These are phyloP conservation scores for Sphaerophoria rueppellii DNA, from an alignment of 2,888 invertebrate genomes.

Conservation along the genomic window DNA sequence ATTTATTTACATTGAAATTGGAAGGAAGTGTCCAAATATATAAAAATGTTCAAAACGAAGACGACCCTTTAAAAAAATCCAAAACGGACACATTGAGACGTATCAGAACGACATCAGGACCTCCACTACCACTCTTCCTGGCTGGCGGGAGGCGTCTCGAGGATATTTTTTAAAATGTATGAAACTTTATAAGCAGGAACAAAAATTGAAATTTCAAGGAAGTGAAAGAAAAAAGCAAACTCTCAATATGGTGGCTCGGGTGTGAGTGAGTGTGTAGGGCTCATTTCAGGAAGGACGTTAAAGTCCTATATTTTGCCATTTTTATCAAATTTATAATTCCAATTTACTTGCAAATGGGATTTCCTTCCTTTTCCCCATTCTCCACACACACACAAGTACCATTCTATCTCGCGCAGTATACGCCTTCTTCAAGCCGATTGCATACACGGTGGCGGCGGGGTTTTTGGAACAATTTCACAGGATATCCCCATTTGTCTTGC, in stretches of 20 bases:
- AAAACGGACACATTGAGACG: conserved; percentile 71
- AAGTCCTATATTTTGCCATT: conserved; percentile 74
- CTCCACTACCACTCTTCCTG: conserved; percentile 17
- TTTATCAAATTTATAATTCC: conserved; percentile 75
- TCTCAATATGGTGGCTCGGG: conserved; percentile 49
- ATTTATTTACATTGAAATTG: conserved; percentile 73
- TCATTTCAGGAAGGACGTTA: conserved; percentile 57
- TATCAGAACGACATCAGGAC: conserved; percentile 60
- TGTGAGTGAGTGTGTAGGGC: background rate
- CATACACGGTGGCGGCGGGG: conserved; percentile 51
- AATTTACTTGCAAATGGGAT: conserved; percentile 75
- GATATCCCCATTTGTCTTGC: conserved; percentile 62
- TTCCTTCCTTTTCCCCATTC: conserved; percentile 57
- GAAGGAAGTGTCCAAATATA: conserved; percentile 71
- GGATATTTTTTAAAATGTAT: background rate
- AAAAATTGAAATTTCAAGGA: conserved; percentile 23
- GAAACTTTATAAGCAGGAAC: conserved; percentile 13
- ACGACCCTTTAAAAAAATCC: conserved; percentile 12
- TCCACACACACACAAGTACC: background rate
- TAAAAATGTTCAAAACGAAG: conserved; percentile 62
- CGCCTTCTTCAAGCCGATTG: conserved; percentile 21
- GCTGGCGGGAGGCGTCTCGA: background rate
- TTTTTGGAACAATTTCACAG: conserved; percentile 66
- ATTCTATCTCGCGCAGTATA: background rate
- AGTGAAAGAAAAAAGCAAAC: conserved; percentile 42